Base-by-base conservation (phyloP, 2,113 vertebrate species). In the Onychostruthus taczanowskii region DNA sequence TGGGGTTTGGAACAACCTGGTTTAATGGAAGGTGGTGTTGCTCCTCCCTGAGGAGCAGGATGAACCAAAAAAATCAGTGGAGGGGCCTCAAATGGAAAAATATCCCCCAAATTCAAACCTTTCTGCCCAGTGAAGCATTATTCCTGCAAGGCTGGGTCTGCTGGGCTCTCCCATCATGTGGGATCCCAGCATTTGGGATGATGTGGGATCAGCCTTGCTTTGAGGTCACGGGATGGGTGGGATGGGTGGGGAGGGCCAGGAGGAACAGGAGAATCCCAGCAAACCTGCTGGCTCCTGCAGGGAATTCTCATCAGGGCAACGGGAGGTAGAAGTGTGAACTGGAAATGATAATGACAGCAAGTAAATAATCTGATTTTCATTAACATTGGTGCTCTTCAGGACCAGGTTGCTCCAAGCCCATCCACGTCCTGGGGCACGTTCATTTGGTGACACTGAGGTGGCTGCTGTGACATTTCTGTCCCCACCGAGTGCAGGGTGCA, bases 361-460 rank as follows among this genome's bases (percentile, higher is more conserved):
- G 26, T 13, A 15, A 68, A 62, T 31, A 21, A 82, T 8, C 12
- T 19, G 19, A 13, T 47, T 74, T 90, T 70, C 47, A 53, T 5
- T 0, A 7, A 6, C 26, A 30, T 2, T 2, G 4, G 10, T 52
- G 9, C 12, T 52, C 39, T 13, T 27, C 47, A 53, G 37, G 22
- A 19, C 14, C 46, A n/a, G 55, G 24, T 3, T 55, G 35, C 13
- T 24, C 66, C 58, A 6, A 49, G 56, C 24, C n/a, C 41, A 17
- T 13, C 47, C 64, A 7, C 2, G 11, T 16, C 30, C n/a, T 21
- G 49, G 11, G 35, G 15, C n/a, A 17, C 3, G 2, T 18, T 27
- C 0, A 0, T 35, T 35, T 53, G 47, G 47, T 30, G 69, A 19
- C 37, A 19, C 20, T 2, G 18, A 10, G 33, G 47, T 4, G 4